Base-by-base conservation (phyloP, 1,140 invertebrate species). In the Drosophila sechellia region DNA sequence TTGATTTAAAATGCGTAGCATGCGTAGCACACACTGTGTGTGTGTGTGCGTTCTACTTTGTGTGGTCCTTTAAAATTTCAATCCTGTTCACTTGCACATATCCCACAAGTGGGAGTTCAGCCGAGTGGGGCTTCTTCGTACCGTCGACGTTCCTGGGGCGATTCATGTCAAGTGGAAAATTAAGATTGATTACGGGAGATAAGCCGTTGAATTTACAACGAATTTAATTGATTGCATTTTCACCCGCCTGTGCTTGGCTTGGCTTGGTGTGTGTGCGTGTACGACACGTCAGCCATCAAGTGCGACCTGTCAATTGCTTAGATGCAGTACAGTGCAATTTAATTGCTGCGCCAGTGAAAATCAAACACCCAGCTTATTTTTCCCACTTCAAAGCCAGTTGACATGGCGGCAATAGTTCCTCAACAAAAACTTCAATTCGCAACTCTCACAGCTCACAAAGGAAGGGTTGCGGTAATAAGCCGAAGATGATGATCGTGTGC, bases 1-100 rank as follows among this genome's bases (percentile, higher is more conserved):
- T 87, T 87, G 83, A 87, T 87, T 89, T 89, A 84, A 87, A 89
- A 87, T 89, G 83, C 83, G 84, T 84, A n/a, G n/a, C n/a, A n/a
- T n/a, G n/a, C n/a, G n/a, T n/a, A n/a, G n/a, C n/a, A n/a, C n/a
- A n/a, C n/a, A n/a, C n/a, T n/a, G 49, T 45, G 37, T 40, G 46
- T 49, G 45, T 31, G 20, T 3, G 20, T 1, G 39, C 22, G 20
- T 42, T 27, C 27, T 46, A 27, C 69, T 50, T 42, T 13, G 40
- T 49, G 27, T 15, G 37, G 20, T 46, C 27, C n/a, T 54, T 53
- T 59, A 40, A 46, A 73, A n/a, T 50, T 48, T 45, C 17, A 49
- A 25, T 49, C 46, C 34, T 12, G 20, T n/a, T 17, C 12, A 20
- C 31, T 17, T 45, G 39, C 54, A 45, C 42, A 53, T 25, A 40